Conservation (phyloP, 2,888 invertebrate genomes). For the Amorpha juglandis region DNA sequence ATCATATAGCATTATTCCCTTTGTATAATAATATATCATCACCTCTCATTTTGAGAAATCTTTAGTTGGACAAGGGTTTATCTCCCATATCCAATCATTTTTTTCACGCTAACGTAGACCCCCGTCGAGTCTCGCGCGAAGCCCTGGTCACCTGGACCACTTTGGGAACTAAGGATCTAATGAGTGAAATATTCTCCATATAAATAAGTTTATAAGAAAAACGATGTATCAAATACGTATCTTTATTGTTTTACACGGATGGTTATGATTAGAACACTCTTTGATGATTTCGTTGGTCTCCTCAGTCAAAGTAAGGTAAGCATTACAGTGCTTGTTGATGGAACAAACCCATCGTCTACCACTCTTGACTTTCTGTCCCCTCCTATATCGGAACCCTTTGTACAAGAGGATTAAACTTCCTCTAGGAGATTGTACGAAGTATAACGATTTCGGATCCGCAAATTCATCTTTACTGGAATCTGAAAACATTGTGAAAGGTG, state of each 20-base stretch:
- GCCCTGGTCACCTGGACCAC: too few relatives aligned
- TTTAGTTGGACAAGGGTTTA: too few relatives aligned
- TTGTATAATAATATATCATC: too few relatives aligned
- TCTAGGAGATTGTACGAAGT: neutral
- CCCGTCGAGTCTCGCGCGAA: too few relatives aligned
- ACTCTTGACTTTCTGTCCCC: neutral
- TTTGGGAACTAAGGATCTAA: too few relatives aligned
- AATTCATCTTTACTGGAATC: conserved; percentile 13
- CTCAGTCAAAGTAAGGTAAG: neutral
- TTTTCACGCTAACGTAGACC: too few relatives aligned
- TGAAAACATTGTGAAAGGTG: conserved; percentile 1
- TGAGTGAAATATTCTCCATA: too few relatives aligned
- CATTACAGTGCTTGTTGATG: neutral
- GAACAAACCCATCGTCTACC: conserved; percentile 23
- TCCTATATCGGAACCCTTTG: conserved; percentile 11
- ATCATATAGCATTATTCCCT: too few relatives aligned
- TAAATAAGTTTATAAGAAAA: too few relatives aligned
- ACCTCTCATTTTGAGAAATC: too few relatives aligned
- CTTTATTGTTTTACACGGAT: neutral
- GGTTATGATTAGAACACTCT: conserved; percentile 3
- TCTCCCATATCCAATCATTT: too few relatives aligned
- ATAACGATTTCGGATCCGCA: neutral
- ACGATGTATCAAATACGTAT: conserved; percentile 2
- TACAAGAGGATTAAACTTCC: neutral
- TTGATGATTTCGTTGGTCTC: neutral